Conservation (phyloP, 2,797 vertebrate genomes). For the Momotus momota region DNA sequence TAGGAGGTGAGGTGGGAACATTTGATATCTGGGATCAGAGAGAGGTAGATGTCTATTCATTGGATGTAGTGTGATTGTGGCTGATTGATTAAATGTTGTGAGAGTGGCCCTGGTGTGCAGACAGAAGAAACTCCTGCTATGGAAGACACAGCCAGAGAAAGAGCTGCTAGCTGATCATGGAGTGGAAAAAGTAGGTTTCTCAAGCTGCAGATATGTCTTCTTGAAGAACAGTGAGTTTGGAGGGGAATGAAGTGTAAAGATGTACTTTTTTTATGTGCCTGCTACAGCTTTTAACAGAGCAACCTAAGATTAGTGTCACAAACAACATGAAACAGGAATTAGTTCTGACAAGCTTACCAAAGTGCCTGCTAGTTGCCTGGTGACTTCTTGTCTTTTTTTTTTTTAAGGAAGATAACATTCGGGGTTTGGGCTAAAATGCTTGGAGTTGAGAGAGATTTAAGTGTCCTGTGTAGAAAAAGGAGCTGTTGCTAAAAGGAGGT, state of each 20-base stretch:
- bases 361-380: background rate
- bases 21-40: background rate
- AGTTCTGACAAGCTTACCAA: background rate
- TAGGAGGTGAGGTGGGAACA: background rate
- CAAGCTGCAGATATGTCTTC: background rate
- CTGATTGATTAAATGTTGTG: background rate
- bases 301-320: background rate
- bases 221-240: background rate
- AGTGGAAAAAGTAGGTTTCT: background rate
- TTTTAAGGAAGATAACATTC: background rate
- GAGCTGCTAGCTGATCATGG: background rate
- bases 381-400: fast-evolving
- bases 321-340: background rate
- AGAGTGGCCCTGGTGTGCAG: background rate
- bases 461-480: background rate
- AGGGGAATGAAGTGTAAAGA: background rate
- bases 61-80: background rate
- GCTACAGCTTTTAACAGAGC: background rate
- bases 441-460: background rate
- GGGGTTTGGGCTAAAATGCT: background rate
- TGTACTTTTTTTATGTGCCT: background rate
- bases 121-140: background rate
- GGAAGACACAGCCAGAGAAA: background rate
- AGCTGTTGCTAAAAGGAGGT: background rate
- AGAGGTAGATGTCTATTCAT: background rate